phyloP scores from a whole-genome alignment of 2,888 invertebrate species.

The Imbricaverruca yamaguchii region DNA sequence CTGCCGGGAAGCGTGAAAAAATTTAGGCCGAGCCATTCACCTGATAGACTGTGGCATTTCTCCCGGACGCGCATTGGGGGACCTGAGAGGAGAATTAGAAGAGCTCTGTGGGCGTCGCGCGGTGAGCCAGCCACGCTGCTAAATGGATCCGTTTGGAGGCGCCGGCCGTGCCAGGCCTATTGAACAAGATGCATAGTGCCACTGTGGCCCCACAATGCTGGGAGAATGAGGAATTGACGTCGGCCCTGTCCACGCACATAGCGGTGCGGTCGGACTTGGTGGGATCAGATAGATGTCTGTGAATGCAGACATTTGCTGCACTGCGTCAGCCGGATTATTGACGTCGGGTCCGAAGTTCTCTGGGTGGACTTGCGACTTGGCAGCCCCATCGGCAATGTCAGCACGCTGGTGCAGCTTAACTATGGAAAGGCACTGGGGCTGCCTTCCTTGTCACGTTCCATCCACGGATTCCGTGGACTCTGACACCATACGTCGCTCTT shows the following conservation, averaged over 20 bases:
- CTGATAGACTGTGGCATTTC: constrained; percentile 14
- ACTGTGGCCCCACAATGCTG: background rate
- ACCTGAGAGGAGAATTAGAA: background rate
- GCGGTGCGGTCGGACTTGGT: background rate
- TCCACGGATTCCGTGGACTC: no score
- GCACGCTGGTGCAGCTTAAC: no score
- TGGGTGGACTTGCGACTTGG: background rate
- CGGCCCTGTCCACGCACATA: background rate
- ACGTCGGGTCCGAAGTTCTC: background rate
- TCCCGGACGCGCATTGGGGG: background rate
- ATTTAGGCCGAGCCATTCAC: constrained; percentile 13
- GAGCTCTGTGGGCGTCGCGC: background rate
- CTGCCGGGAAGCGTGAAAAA: background rate
- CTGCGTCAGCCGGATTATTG: no score
- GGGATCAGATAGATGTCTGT: background rate
- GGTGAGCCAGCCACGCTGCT: background rate
- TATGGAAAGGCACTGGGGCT: no score
- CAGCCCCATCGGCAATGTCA: no score
- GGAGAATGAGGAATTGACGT: background rate
- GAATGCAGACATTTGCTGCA: background rate
- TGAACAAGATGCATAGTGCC: background rate
- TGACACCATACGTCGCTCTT: no score
- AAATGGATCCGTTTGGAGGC: background rate
- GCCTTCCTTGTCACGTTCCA: no score
- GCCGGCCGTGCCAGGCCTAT: background rate